phyloP scores from a whole-genome alignment of 2,113 vertebrate species.

The Cettia cetti region DNA sequence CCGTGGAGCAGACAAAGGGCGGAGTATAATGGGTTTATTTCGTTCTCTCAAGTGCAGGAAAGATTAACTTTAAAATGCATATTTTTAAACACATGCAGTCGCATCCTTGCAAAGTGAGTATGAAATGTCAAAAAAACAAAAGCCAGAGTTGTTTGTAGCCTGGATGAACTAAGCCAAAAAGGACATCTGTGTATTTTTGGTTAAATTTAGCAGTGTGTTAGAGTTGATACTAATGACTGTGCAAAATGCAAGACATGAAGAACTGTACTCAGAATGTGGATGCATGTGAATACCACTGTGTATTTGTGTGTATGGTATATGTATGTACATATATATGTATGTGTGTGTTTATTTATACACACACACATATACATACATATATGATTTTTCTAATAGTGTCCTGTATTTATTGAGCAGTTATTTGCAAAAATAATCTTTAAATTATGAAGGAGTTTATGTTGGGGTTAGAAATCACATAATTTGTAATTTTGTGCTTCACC shows the following conservation, averaged over 20 bases:
- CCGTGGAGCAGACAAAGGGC: neutral
- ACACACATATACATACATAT: neutral
- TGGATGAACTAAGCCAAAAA: neutral
- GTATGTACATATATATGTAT: neutral
- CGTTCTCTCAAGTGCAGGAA: neutral
- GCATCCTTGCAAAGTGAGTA: neutral
- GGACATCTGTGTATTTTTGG: neutral
- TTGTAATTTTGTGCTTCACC: neutral
- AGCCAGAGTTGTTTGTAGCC: neutral
- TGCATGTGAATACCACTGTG: neutral
- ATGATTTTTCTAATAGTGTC: neutral
- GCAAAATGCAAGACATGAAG: neutral
- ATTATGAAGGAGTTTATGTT: neutral
- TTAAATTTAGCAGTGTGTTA: neutral
- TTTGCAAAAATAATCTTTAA: neutral
- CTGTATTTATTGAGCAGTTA: neutral
- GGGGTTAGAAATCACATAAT: neutral
- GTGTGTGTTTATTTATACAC: rapidly evolving
- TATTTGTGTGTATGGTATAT: neutral
- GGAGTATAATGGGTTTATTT: neutral
- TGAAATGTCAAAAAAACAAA: neutral
- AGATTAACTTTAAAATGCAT: neutral
- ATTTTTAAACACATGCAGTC: neutral
- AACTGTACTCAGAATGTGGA: neutral
- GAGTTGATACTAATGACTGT: neutral